Conservation (phyloP, 2,113 vertebrate species). For the Chionodraco myersi region DNA sequence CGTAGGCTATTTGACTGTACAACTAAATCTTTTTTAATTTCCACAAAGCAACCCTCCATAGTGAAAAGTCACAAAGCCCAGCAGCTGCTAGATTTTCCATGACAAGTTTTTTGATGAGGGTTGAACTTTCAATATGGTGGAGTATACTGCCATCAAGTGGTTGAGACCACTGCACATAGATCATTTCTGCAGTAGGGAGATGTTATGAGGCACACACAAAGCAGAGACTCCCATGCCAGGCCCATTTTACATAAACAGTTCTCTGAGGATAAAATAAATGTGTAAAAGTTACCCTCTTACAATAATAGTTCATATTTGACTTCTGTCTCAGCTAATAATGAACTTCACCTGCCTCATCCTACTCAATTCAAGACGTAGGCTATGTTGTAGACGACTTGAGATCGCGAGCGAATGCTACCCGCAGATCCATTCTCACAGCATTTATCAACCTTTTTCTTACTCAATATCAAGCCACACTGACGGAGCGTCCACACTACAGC, state of each 20-base stretch:
- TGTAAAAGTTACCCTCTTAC: background rate
- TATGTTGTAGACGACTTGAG: no score
- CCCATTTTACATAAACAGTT: background rate
- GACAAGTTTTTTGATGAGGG: background rate
- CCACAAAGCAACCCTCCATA: background rate
- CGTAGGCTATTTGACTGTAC: background rate
- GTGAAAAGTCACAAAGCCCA: conserved; percentile 25
- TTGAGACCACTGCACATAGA: background rate
- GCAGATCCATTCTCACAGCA: no score
- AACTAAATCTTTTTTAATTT: conserved; percentile 6
- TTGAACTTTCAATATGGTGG: conserved; percentile 28
- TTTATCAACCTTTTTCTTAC: no score
- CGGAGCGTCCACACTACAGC: no score
- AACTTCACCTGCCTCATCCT: background rate
- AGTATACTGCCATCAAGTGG: conserved; percentile 57
- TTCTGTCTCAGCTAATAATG: background rate
- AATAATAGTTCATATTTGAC: background rate
- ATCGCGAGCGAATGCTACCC: no score
- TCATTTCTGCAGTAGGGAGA: background rate
- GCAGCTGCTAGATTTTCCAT: conserved; percentile 44
- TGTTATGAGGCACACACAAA: background rate
- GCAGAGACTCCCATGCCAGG: background rate
- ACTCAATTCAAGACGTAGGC: background rate
- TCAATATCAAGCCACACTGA: no score
- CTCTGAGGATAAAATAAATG: background rate